A percentile compares a stretch with the other conserved stretches of the same genome.
phyloP scores from a whole-genome alignment of 1,140 invertebrate species.

The Yoshiicerus persimilis region DNA sequence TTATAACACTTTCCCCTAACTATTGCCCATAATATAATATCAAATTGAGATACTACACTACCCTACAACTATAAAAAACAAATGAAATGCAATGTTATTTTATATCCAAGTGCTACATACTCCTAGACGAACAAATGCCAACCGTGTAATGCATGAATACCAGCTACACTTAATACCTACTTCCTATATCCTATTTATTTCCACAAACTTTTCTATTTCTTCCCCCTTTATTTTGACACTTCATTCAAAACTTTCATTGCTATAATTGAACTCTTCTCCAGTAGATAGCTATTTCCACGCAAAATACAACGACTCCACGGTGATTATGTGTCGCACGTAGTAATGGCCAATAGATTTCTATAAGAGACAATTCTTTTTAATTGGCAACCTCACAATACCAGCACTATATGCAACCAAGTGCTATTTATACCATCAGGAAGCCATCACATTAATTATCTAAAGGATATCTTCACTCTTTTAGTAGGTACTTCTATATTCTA shows the following conservation, averaged over 20 bases:
- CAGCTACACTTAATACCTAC: not conserved
- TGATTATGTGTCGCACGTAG: not conserved
- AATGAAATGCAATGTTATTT: not conserved
- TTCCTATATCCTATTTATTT: not conserved
- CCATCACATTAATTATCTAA: no score
- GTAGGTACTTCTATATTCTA: no score
- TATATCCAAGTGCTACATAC: not conserved
- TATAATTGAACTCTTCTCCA: not conserved
- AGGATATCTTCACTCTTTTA: no score
- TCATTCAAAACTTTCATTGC: not conserved
- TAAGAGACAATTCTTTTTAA: no score
- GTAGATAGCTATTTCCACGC: not conserved
- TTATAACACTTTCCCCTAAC: not conserved
- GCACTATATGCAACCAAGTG: no score
- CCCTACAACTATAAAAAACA: not conserved
- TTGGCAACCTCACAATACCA: no score
- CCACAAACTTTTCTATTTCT: not conserved
- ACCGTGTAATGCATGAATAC: not conserved
- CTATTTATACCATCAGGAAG: no score
- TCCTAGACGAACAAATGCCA: not conserved
- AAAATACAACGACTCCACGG: not conserved
- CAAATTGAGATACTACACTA: not conserved
- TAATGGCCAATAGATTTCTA: no score
- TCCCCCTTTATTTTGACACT: not conserved
- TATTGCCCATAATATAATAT: constrained; percentile 1